phyloP scores from a whole-genome alignment of 2,797 vertebrate genomes.

The Falco cherrug region DNA sequence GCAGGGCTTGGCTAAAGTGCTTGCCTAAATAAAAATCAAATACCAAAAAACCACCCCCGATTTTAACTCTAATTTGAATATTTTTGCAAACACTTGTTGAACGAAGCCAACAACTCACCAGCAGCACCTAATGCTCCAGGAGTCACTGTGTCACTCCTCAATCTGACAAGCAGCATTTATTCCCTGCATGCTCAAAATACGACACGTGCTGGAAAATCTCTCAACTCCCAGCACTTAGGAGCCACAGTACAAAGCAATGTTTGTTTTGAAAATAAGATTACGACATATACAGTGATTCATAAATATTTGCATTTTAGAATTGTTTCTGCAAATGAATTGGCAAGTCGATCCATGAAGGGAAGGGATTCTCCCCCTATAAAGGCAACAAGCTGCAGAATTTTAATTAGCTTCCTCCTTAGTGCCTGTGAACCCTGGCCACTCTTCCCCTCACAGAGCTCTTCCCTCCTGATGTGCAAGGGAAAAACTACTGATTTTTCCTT shows the following conservation, averaged over 20 bases:
- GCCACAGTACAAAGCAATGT: neutral
- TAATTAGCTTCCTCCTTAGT: slow-evolving; percentile 43
- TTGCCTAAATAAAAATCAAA: slow-evolving; percentile 59
- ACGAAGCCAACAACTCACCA: slow-evolving; percentile 18
- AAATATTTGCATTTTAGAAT: slow-evolving; percentile 75
- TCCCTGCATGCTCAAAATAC: slow-evolving; percentile 13
- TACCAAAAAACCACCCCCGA: neutral
- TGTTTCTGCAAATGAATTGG: slow-evolving; percentile 68
- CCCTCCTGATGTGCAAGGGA: neutral
- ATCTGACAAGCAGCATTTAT: slow-evolving; percentile 24
- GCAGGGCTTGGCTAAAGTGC: slow-evolving; percentile 16
- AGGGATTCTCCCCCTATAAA: slow-evolving; percentile 4
- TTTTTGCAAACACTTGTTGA: slow-evolving; percentile 58
- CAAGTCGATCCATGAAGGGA: slow-evolving; percentile 17
- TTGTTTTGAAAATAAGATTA: slow-evolving; percentile 72
- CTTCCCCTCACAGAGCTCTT: neutral
- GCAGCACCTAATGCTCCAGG: neutral
- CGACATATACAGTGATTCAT: slow-evolving; percentile 59
- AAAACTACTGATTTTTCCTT: neutral
- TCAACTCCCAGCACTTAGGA: neutral
- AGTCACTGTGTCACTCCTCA: neutral
- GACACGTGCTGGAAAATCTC: neutral
- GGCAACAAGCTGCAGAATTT: slow-evolving; percentile 33
- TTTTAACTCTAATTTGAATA: slow-evolving; percentile 43
- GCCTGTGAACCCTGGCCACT: slow-evolving; percentile 26